These are phyloP conservation scores for Antheraea yamamai DNA, from an alignment of 2,888 invertebrate species.

Conservation along the genomic window DNA sequence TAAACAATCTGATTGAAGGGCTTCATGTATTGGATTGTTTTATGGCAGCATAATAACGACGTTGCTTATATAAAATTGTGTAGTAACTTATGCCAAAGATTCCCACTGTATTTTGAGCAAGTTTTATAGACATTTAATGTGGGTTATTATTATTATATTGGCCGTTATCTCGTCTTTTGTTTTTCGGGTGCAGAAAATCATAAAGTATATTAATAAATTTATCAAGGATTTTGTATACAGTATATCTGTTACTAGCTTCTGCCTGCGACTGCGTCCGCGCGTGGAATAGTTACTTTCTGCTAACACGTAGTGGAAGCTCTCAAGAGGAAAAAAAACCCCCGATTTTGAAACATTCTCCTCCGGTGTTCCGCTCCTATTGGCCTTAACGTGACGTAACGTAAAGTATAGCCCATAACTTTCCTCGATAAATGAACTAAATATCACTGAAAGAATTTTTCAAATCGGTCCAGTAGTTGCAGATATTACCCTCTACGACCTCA, in stretches of 20 bases:
- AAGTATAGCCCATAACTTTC: too few species aligned
- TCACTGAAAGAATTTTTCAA: too few species aligned
- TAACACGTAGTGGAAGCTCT: too few species aligned
- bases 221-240: neutral
- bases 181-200: neutral
- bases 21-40: neutral
- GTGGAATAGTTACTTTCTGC: too few species aligned
- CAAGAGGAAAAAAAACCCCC: too few species aligned
- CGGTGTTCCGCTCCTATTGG: too few species aligned
- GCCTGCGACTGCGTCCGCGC: too few species aligned
- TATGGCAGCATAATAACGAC: neutral
- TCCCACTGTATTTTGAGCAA: neutral
- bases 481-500: too few species aligned
- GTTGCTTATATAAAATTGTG: neutral
- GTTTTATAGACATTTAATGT: neutral
- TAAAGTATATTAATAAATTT: neutral
- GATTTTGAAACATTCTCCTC: too few species aligned
- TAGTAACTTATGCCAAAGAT: neutral
- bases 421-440: too few species aligned
- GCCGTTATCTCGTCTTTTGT: neutral
- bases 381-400: too few species aligned
- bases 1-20: neutral
- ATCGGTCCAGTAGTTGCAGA: too few species aligned
- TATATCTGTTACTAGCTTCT: neutral
- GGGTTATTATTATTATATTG: neutral